phyloP scores from a whole-genome alignment of 2,113 vertebrate species.

The Odontesthes bonariensis region DNA sequence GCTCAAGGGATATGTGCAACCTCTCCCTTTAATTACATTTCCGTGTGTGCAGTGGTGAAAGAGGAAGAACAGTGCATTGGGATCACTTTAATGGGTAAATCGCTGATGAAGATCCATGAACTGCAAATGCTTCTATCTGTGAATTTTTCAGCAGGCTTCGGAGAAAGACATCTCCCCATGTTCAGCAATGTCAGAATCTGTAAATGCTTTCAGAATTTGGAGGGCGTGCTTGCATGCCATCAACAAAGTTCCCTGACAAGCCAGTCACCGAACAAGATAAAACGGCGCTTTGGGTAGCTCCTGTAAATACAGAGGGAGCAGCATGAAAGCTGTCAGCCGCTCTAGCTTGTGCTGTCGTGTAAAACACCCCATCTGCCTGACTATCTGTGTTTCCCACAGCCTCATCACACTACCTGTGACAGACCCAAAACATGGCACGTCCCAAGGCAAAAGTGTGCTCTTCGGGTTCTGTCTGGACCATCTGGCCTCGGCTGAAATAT shows the following conservation, averaged over 20 bases:
- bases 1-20: constrained; percentile 58
- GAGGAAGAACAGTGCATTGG: constrained; percentile 39
- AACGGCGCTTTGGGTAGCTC: constrained; percentile 56
- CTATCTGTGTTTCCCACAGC: constrained; percentile 17
- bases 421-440: constrained; percentile 25
- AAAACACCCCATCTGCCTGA: constrained; percentile 47
- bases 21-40: constrained; percentile 74
- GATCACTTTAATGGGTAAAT: constrained; percentile 66
- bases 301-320: constrained; percentile 34
- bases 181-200: constrained; percentile 35
- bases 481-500: constrained; percentile 15
- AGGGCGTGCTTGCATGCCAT: constrained; percentile 25
- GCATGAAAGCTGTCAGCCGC: constrained; percentile 47
- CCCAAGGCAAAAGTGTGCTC: constrained; percentile 14
- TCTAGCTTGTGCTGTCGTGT: constrained; percentile 27
- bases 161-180: constrained; percentile 22
- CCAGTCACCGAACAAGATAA: constrained; percentile 30
- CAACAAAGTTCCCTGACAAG: constrained; percentile 38
- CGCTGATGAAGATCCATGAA: constrained; percentile 62
- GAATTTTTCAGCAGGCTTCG: constrained; percentile 64
- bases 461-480: constrained; percentile 8
- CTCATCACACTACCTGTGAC: constrained; percentile 10
- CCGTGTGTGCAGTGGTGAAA: constrained; percentile 56
- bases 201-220: constrained; percentile 41
- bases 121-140: constrained; percentile 45